Evolutionary conservation across 1,140 invertebrate genomes (phyloP).

Genomic region (Scylla paramamosain): DNA sequence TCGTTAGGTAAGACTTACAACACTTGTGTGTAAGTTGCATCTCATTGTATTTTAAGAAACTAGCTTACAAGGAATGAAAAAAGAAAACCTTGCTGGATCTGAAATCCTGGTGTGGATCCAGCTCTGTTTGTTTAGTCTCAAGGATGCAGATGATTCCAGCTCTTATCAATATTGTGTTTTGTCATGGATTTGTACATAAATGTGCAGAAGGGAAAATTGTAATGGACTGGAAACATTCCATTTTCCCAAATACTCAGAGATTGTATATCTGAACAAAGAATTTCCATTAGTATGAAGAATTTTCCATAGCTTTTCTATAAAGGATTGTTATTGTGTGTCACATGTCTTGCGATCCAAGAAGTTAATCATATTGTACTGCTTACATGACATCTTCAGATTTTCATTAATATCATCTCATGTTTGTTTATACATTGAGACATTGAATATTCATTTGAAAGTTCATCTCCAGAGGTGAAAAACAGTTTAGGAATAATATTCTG

Average conservation of each 20-base stretch:
- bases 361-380: slow-evolving; percentile 55
- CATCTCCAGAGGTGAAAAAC: slow-evolving; percentile 43
- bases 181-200: slow-evolving; percentile 64
- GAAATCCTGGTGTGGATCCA: slow-evolving; percentile 48
- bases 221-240: slow-evolving; percentile 65
- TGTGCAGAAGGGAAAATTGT: slow-evolving; percentile 60
- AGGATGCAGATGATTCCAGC: slow-evolving; percentile 67
- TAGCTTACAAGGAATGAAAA: slow-evolving; percentile 49
- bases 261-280: slow-evolving; percentile 67
- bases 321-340: slow-evolving; percentile 66
- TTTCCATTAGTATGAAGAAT: slow-evolving; percentile 65
- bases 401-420: slow-evolving; percentile 69
- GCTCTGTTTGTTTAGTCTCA: slow-evolving; percentile 65
- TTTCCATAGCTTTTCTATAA: slow-evolving; percentile 74
- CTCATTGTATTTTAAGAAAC: slow-evolving; percentile 70
- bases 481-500: slow-evolving; percentile 48
- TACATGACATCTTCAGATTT: slow-evolving; percentile 67
- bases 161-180: slow-evolving; percentile 44
- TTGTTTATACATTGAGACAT: slow-evolving; percentile 65
- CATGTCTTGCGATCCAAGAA: slow-evolving; percentile 62
- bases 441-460: slow-evolving; percentile 48
- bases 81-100: slow-evolving; percentile 3
- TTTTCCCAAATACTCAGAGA: slow-evolving; percentile 73
- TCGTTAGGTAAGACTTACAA: slow-evolving; percentile 75
- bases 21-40: slow-evolving; percentile 61